These are phyloP conservation scores for Cyaniris semiargus DNA, from an alignment of 2,888 invertebrate species.

Conservation along the genomic window DNA sequence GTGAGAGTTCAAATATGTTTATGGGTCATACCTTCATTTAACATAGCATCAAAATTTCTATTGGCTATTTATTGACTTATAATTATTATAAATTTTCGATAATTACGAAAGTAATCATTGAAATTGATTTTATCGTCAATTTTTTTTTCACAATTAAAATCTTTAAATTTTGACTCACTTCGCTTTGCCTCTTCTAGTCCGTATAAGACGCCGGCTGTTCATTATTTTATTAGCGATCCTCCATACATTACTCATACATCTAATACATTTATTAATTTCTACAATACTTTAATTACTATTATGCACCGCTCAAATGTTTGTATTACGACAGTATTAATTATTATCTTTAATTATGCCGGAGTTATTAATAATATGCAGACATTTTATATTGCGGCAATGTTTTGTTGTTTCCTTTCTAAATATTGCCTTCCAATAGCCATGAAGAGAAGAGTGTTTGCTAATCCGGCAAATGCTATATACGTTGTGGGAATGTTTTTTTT, in stretches of 20 bases:
- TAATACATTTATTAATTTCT: conserved; percentile 69
- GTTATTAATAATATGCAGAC: conserved; percentile 20
- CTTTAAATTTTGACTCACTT: background rate
- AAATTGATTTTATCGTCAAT: too few relatives aligned
- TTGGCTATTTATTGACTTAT: too few relatives aligned
- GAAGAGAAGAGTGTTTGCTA: background rate
- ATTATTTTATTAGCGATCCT: conserved; percentile 72
- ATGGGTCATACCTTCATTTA: too few relatives aligned
- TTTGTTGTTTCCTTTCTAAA: conserved; percentile 7
- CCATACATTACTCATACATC: conserved; percentile 67
- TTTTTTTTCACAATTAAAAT: too few relatives aligned
- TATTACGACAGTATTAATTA: conserved; percentile 10
- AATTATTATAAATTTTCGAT: too few relatives aligned
- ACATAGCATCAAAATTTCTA: too few relatives aligned
- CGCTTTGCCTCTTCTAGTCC: background rate
- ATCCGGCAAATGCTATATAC: background rate
- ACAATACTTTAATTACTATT: conserved; percentile 64
- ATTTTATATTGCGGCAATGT: background rate
- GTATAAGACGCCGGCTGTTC: conserved; percentile 55
- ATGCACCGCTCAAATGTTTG: conserved; percentile 3
- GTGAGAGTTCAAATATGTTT: too few relatives aligned
- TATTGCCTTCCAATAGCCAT: background rate
- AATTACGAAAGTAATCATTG: too few relatives aligned
- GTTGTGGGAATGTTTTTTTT: too few relatives aligned
- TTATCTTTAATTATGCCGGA: background rate